phyloP scores from a whole-genome alignment of 1,140 invertebrate genomes.

The Drosophila sechellia region DNA sequence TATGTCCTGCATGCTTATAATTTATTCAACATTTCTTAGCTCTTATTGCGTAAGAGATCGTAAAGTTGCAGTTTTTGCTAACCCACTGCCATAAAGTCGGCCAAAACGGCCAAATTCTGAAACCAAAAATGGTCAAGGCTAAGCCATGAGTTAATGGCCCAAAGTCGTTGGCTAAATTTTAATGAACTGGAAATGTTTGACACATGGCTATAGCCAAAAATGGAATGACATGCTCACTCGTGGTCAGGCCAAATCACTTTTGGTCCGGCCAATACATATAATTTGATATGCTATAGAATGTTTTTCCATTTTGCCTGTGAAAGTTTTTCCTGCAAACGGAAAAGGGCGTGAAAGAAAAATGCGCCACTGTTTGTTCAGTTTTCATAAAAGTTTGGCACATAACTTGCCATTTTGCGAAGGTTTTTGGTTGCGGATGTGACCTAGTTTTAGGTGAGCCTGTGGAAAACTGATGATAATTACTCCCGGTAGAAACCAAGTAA shows the following conservation, averaged over 20 bases:
- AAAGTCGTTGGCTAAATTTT: constrained; percentile 43
- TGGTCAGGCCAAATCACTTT: not conserved
- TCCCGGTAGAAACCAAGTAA: constrained; percentile 1
- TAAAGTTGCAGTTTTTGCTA: not conserved
- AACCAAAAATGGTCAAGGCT: constrained; percentile 49
- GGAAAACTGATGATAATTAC: constrained; percentile 40
- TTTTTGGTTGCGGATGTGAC: constrained; percentile 37
- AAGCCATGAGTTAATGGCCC: constrained; percentile 43
- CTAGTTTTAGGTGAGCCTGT: constrained; percentile 16
- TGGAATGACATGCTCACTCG: constrained; percentile 18
- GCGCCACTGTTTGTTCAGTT: not conserved
- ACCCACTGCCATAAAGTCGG: constrained; percentile 1
- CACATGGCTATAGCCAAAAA: constrained; percentile 18
- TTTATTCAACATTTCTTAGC: not conserved
- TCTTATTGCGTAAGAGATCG: constrained; percentile 1
- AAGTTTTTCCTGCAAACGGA: not conserved
- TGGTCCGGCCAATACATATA: not conserved
- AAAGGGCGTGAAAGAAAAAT: constrained; percentile 1
- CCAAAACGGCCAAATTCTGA: constrained; percentile 3
- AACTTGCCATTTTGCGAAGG: constrained; percentile 37
- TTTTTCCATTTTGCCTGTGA: constrained; percentile 6
- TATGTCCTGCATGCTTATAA: not conserved
- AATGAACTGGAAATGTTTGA: constrained; percentile 46
- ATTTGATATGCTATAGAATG: not conserved
- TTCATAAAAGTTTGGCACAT: constrained; percentile 37